Evolutionary conservation across 2,888 invertebrate species (phyloP).

Genomic region (Drosophila pegasa): DNA sequence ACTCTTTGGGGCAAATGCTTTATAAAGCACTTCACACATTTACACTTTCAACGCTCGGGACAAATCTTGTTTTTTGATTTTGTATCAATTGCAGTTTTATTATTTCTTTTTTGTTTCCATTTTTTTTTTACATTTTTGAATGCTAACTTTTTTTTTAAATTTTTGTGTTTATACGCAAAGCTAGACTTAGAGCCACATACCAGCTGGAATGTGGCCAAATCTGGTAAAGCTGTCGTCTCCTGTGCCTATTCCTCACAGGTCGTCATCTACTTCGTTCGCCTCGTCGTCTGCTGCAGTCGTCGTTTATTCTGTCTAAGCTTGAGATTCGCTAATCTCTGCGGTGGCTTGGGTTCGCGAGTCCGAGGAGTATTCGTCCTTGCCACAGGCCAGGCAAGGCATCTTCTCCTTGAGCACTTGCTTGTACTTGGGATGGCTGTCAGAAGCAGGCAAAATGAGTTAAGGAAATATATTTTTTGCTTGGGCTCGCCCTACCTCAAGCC

Average conservation of each 20-base stretch:
- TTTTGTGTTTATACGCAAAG: constrained; percentile 50
- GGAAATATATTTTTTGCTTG: fast-evolving
- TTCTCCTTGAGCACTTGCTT: constrained; percentile 87
- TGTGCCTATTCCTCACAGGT: constrained; percentile 32
- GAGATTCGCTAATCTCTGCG: constrained; percentile 81
- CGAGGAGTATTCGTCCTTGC: constrained; percentile 67
- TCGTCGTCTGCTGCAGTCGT: constrained; percentile 67
- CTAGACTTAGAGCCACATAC: constrained; percentile 5
- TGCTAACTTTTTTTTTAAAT: constrained; percentile 61
- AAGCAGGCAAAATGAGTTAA: not conserved
- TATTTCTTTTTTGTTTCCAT: constrained; percentile 29
- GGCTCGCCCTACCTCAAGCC: constrained; percentile 86
- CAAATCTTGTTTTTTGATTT: constrained; percentile 62
- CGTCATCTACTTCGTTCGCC: constrained; percentile 16
- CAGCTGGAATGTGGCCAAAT: constrained; percentile 11
- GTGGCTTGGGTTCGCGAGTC: constrained; percentile 82
- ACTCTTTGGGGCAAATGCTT: constrained; percentile 66
- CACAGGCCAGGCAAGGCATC: constrained; percentile 87
- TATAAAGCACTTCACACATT: constrained; percentile 56
- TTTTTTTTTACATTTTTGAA: constrained; percentile 61
- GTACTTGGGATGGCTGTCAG: constrained; percentile 87
- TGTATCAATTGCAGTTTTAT: constrained; percentile 79
- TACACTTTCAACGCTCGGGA: not conserved
- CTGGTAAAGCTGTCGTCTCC: constrained; percentile 63
- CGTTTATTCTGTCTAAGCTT: constrained; percentile 68